These are phyloP conservation scores for Pocillopora meandrina DNA, from an alignment of 92 coral and sea anemone genomes.

Conservation along the genomic window DNA sequence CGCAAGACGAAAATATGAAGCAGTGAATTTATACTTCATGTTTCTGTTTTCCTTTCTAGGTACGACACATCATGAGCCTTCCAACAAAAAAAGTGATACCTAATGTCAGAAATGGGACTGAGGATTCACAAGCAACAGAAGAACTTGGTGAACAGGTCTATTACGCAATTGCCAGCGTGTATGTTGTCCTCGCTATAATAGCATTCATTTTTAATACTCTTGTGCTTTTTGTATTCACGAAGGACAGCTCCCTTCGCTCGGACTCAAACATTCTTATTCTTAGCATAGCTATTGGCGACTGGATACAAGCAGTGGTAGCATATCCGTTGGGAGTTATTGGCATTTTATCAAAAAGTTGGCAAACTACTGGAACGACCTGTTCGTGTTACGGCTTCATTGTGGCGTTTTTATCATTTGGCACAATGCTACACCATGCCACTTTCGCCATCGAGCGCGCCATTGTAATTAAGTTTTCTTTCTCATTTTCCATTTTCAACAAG, in stretches of 20 bases:
- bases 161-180: slow-evolving; percentile 17
- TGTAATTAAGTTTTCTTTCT: slow-evolving; percentile 2
- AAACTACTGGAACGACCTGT: not conserved
- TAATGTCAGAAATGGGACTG: not conserved
- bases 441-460: slow-evolving; percentile 45
- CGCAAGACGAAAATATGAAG: no score
- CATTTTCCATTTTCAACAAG: not conserved
- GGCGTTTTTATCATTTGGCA: slow-evolving; percentile 35
- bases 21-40: no score
- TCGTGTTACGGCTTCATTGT: slow-evolving; percentile 42
- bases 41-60: not conserved
- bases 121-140: not conserved
- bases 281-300: slow-evolving; percentile 48
- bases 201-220: slow-evolving; percentile 31
- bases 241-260: slow-evolving; percentile 17
- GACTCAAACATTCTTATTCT: slow-evolving; percentile 34
- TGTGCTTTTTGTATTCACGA: slow-evolving; percentile 23
- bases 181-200: slow-evolving; percentile 12
- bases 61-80: not conserved
- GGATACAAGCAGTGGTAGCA: slow-evolving; percentile 51
- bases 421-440: slow-evolving; percentile 47
- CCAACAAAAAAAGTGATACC: not conserved
- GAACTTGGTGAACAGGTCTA: not conserved
- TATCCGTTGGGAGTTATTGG: slow-evolving; percentile 39
- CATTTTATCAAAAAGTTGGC: slow-evolving; percentile 7